Percentiles rank a stretch among this genome's conserved stretches.
These are phyloP conservation scores for Theodoxus fluviatilis DNA, from an alignment of 2,888 invertebrate genomes.

Conservation along the genomic window DNA sequence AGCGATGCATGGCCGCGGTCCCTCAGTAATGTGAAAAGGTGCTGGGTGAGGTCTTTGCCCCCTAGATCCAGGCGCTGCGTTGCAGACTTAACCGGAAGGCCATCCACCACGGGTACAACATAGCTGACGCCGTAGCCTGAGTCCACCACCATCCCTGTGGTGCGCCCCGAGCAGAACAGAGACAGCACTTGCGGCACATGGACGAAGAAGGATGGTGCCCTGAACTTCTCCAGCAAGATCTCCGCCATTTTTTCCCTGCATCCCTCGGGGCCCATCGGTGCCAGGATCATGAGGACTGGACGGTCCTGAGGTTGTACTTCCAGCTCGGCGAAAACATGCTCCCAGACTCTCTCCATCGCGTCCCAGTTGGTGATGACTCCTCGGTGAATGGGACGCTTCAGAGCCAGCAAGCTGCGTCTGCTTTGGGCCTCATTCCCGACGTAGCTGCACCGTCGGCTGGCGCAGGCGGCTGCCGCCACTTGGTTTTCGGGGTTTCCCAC, in stretches of 20 bases:
- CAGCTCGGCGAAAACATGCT: background rate
- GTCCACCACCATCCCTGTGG: background rate
- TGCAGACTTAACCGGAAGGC: background rate
- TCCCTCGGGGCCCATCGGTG: too few species aligned
- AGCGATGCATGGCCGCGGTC: background rate
- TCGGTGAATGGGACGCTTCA: background rate
- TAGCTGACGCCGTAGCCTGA: background rate
- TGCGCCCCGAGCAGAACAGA: too few species aligned
- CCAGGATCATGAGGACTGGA: too few species aligned
- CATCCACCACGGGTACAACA: background rate
- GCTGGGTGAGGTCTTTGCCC: background rate
- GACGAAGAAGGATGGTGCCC: too few species aligned
- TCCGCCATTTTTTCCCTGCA: too few species aligned
- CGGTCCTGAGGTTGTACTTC: too few species aligned
- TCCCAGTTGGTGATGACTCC: background rate
- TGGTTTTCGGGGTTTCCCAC: too few species aligned
- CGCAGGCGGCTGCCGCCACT: too few species aligned
- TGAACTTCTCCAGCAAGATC: too few species aligned
- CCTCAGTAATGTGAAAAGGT: background rate
- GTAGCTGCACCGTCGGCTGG: too few species aligned
- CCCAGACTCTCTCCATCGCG: background rate
- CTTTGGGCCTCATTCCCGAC: background rate
- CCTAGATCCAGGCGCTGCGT: background rate
- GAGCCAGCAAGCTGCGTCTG: background rate
- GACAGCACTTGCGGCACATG: too few species aligned